phyloP scores from a whole-genome alignment of 2,888 invertebrate genomes.

The Lobophora halterata region DNA sequence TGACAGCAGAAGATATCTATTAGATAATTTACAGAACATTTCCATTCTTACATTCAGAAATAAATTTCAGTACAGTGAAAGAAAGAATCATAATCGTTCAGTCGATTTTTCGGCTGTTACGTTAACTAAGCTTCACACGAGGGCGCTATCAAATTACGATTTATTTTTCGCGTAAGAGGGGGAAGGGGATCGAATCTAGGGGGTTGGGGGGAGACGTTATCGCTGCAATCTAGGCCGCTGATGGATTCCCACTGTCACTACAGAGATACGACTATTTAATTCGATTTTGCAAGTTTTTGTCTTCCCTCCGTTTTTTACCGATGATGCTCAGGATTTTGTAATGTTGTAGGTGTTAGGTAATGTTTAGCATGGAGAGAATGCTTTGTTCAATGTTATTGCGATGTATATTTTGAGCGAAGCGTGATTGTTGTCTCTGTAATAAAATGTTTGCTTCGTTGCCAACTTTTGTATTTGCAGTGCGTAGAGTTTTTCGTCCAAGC shows the following conservation, averaged over 20 bases:
- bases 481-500: slow-evolving; percentile 5
- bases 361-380: slow-evolving; percentile 35
- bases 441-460: slow-evolving; percentile 21
- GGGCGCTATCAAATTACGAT: slow-evolving; percentile 62
- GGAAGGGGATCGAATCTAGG: slow-evolving; percentile 30
- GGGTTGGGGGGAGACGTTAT: slow-evolving; percentile 41
- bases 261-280: slow-evolving; percentile 71
- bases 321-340: slow-evolving; percentile 41
- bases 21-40: no score
- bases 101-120: slow-evolving; percentile 19
- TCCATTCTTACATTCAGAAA: no score
- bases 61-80: background rate
- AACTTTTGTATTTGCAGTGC: slow-evolving; percentile 18
- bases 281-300: slow-evolving; percentile 68
- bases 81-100: slow-evolving; percentile 22
- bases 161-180: slow-evolving; percentile 45
- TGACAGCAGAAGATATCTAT: no score
- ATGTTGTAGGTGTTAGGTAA: no score
- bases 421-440: slow-evolving; percentile 19
- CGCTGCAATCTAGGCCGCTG: slow-evolving; percentile 60
- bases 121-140: slow-evolving; percentile 29
- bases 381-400: slow-evolving; percentile 18
- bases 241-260: slow-evolving; percentile 68
- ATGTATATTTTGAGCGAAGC: slow-evolving; percentile 18
- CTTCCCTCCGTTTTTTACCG: slow-evolving; percentile 47